A percentile compares a stretch with the other conserved stretches of the same genome.
Conservation (phyloP, 2,797 vertebrate genomes). For the Setipinna tenuifilis region DNA sequence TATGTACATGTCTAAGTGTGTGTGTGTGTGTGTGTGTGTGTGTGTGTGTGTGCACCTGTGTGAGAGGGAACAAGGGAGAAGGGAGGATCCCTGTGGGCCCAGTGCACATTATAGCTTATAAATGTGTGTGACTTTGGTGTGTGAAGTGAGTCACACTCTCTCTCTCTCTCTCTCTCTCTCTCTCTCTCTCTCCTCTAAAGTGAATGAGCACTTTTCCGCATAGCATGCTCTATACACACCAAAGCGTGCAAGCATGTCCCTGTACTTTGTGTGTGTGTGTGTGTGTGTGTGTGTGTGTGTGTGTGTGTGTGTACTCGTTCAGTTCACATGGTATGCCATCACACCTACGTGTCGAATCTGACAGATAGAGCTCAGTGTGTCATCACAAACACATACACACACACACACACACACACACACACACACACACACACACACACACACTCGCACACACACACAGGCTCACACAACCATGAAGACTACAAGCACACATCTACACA, state of each 20-base stretch:
- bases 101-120: background rate
- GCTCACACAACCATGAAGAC: no score
- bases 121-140: background rate
- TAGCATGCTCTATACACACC: background rate
- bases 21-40: constrained; percentile 1
- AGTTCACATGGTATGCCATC: background rate
- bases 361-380: constrained; percentile 22
- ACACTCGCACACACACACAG: no score
- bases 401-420: background rate
- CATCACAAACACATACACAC: background rate
- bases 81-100: background rate
- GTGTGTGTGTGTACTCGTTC: background rate
- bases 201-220: background rate
- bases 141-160: background rate
- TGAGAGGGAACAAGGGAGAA: background rate
- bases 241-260: background rate
- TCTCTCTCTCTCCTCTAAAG: background rate
- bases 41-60: background rate
- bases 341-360: constrained; percentile 19
- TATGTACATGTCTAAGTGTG: background rate
- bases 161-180: background rate
- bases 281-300: constrained; percentile 5
- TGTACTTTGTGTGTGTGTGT: background rate
- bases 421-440: no score
- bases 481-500: no score